A percentile compares a stretch with the other conserved stretches of the same genome.
phyloP scores from a whole-genome alignment of 2,797 vertebrate species.

The Eulemur coronatus region DNA sequence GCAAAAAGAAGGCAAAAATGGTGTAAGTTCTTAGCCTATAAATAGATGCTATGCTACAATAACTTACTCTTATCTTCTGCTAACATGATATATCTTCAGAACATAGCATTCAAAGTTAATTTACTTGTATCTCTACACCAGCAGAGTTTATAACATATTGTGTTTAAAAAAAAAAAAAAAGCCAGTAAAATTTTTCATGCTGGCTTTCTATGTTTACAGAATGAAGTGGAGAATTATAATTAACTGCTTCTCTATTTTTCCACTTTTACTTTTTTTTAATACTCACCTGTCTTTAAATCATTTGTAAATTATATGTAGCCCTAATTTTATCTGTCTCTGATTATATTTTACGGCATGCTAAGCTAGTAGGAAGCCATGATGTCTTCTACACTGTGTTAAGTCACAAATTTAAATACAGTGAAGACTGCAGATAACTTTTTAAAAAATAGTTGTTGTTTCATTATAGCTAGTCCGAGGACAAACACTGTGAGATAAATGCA shows the following conservation, averaged over 20 bases:
- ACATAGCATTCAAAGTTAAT: background rate
- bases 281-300: background rate
- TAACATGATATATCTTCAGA: background rate
- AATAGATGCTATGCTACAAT: background rate
- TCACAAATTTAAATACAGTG: constrained; percentile 49
- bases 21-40: background rate
- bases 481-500: constrained; percentile 66
- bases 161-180: background rate
- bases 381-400: background rate
- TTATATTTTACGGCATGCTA: constrained; percentile 4
- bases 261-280: background rate
- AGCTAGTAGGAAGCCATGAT: background rate
- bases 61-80: background rate
- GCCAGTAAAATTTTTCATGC: background rate
- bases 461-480: constrained; percentile 59
- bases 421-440: background rate
- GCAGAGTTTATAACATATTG: background rate
- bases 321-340: background rate
- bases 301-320: background rate
- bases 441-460: constrained; percentile 43
- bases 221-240: constrained; percentile 4
- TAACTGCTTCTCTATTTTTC: background rate
- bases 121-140: background rate
- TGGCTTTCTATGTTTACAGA: background rate
- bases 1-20: background rate